phyloP scores from a whole-genome alignment of 2,113 vertebrate genomes.

The Scopus umbretta region DNA sequence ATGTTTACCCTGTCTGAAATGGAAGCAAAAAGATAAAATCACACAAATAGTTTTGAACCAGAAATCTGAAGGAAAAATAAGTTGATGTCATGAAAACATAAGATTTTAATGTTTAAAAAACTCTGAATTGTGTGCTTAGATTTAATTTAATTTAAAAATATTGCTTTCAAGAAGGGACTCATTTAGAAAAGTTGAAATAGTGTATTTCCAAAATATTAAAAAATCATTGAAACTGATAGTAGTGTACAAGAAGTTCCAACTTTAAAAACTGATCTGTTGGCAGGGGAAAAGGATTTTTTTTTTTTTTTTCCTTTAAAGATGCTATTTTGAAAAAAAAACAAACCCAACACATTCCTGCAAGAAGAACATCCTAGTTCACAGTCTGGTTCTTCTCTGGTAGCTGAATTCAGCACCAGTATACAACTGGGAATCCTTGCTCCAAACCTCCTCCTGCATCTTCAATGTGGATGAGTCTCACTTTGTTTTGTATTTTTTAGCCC shows the following conservation, averaged over 20 bases:
- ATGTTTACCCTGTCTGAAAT: background rate
- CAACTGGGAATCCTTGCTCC: background rate
- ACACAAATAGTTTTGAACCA: background rate
- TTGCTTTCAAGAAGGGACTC: background rate
- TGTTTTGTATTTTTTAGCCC: background rate
- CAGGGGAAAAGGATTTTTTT: background rate
- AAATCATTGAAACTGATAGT: background rate
- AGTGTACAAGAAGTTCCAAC: background rate
- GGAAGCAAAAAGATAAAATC: background rate
- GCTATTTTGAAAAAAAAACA: background rate
- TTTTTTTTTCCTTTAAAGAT: background rate
- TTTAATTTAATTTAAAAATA: background rate
- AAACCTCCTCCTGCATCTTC: background rate
- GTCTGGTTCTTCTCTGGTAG: background rate
- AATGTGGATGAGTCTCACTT: fast-evolving
- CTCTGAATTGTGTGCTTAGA: background rate
- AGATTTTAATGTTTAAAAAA: background rate
- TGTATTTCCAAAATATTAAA: background rate
- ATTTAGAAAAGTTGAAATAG: background rate
- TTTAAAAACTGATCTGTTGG: background rate
- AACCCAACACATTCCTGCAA: background rate
- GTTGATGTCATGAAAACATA: background rate
- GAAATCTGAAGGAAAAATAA: background rate
- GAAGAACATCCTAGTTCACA: background rate
- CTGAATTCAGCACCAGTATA: background rate